Conservation (phyloP, 2,797 vertebrate species). For the Phoxinus dragarum region DNA sequence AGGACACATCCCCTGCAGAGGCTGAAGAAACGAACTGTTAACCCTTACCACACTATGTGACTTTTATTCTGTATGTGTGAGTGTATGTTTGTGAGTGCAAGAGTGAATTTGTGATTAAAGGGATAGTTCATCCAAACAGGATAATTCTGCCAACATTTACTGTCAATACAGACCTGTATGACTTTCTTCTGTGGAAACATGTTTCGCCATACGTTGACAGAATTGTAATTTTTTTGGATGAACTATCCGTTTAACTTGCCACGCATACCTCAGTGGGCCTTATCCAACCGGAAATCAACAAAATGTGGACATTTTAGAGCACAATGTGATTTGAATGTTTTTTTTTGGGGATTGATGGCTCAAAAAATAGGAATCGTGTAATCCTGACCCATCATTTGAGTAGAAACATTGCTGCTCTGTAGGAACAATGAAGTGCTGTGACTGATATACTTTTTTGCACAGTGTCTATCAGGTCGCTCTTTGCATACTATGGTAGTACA, state of each 20-base stretch:
- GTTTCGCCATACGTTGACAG: background rate
- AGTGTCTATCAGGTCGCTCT: constrained; percentile 50
- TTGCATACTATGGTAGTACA: constrained; percentile 48
- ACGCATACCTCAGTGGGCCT: constrained; percentile 65
- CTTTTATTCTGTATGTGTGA: constrained; percentile 60
- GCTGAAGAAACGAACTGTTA: constrained; percentile 90
- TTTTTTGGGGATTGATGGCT: constrained; percentile 49
- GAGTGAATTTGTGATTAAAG: constrained; percentile 34
- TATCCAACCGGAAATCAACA: constrained; percentile 53
- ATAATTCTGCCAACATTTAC: background rate
- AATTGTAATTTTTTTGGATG: background rate
- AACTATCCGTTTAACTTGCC: constrained; percentile 19
- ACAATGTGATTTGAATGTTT: constrained; percentile 39
- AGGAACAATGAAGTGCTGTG: constrained; percentile 39
- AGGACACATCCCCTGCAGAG: constrained; percentile 92
- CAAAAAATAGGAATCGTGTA: constrained; percentile 28
- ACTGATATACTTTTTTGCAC: constrained; percentile 60
- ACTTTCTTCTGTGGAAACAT: background rate
- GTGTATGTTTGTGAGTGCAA: constrained; percentile 46
- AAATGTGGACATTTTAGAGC: constrained; percentile 34
- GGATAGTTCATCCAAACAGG: background rate
- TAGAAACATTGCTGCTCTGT: constrained; percentile 34
- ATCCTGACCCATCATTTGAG: constrained; percentile 43
- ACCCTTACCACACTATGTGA: constrained; percentile 97
- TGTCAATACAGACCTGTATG: background rate